phyloP scores from a whole-genome alignment of 2,797 vertebrate species.

The Pelobates cultripes region DNA sequence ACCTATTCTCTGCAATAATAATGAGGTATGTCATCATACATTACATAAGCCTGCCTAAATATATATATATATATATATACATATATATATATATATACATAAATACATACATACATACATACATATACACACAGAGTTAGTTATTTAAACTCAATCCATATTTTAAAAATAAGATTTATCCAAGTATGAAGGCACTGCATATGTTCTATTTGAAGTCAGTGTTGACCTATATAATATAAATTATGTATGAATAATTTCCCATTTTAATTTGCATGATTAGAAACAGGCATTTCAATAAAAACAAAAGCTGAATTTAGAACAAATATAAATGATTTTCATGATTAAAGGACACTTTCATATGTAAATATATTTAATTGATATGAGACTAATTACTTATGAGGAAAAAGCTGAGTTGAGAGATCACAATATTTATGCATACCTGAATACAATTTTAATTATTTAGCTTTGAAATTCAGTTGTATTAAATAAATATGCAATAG shows the following conservation, averaged over 20 bases:
- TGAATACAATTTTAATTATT: constrained; percentile 35
- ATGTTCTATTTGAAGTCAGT: background rate
- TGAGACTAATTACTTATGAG: constrained; percentile 38
- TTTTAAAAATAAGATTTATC: background rate
- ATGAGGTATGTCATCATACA: too few species aligned
- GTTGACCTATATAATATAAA: constrained; percentile 27
- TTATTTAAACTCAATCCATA: background rate
- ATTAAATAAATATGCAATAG: background rate
- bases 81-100: too few species aligned
- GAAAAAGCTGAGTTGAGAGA: constrained; percentile 17
- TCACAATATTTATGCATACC: constrained; percentile 36
- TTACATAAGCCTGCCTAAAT: too few species aligned
- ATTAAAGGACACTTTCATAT: constrained; percentile 53
- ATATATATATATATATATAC: too few species aligned
- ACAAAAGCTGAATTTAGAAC: constrained; percentile 29
- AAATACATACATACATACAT: too few species aligned
- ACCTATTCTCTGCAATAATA: too few species aligned
- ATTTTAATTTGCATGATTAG: constrained; percentile 36
- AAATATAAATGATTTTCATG: constrained; percentile 56
- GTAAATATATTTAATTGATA: constrained; percentile 57
- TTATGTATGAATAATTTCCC: constrained; percentile 23
- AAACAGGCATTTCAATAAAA: constrained; percentile 23
- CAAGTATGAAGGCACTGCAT: background rate
- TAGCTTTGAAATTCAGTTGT: constrained; percentile 13
- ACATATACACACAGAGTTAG: background rate